These are phyloP conservation scores for Xiphophorus hellerii DNA, from an alignment of 2,113 vertebrate species.

Conservation along the genomic window DNA sequence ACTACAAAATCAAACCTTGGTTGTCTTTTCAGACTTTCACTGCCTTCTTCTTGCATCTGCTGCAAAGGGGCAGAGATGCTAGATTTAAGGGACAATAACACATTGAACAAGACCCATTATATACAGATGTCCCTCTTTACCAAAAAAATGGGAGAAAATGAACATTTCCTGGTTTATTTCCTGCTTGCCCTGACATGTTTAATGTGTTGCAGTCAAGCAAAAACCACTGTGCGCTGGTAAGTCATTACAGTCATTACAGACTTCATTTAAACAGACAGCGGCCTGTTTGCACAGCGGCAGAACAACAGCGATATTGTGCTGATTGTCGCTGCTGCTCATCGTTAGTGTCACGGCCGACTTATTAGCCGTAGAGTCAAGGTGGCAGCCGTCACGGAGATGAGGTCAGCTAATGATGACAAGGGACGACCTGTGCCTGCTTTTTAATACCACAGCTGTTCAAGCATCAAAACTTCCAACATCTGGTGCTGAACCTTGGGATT, in stretches of 20 bases:
- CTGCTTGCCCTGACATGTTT: conserved; percentile 4
- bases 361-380: conserved; percentile 51
- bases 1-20: background rate
- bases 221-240: background rate
- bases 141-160: conserved; percentile 6
- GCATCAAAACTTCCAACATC: conserved; percentile 52
- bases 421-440: conserved; percentile 47
- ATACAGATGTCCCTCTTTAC: background rate
- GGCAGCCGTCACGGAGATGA: conserved; percentile 67
- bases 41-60: background rate
- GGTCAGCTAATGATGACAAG: conserved; percentile 74
- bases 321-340: conserved; percentile 68
- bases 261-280: conserved; percentile 59
- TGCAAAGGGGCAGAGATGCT: background rate
- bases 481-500: conserved; percentile 24
- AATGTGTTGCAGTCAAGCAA: conserved; percentile 28
- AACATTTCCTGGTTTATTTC: conserved; percentile 20
- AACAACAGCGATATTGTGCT: conserved; percentile 20
- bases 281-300: conserved; percentile 51
- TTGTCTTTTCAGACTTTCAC: no score
- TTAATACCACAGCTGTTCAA: conserved; percentile 57
- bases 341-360: conserved; percentile 69
- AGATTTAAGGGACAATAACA: background rate
- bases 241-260: conserved; percentile 58
- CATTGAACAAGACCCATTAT: background rate